Base-by-base conservation (phyloP, 1,140 invertebrate species). In the Cydia fagiglandana region DNA sequence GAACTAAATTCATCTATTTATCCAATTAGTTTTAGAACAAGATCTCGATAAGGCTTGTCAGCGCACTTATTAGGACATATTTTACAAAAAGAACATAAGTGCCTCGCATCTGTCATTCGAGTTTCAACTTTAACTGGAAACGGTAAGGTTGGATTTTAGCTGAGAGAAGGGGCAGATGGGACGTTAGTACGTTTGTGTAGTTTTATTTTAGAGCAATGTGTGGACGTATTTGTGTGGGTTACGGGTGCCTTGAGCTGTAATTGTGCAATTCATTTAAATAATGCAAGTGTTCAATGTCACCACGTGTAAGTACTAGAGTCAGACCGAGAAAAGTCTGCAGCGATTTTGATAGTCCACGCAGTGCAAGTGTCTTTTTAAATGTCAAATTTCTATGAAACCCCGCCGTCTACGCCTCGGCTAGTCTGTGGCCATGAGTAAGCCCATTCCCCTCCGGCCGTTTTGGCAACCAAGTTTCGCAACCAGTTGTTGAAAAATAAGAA, bases 131-230 rank as follows among this genome's bases (percentile, higher is more conserved):
- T 10, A 61, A 24, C 20, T 61, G 2, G 0, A 24, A 0, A 12
- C 2, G 56, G 0, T 24, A 61, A 4, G n/a, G 56, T 61, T 61
- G 2, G 7, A 61, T 24, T 61, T 20, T 61, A 24, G 0, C 0
- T 61, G 7, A 9, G 15, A 9, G 7, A 24, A 61, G 0, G 9
- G 20, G 7, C 7, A 61, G 2, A 12, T 61, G 20, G 17, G 56
- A 61, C 20, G 20, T 61, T 24, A 24, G 56, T 24, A n/a, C 5
- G 56, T 61, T 20, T 5, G 20, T 61, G 2, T 61, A 24, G 17
- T 61, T 74, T 74, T 74, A 74, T 74, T 74, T 53, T 74, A 74
- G 73, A 53, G 45, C 50, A 38, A 74, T 30, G 73, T 56, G 24
- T 28, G 17, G 70, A 73, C 24, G 73, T 47, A 53, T 38, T 28